Percentiles rank a stretch among this genome's conserved stretches.
Evolutionary conservation across 2,888 invertebrate species (phyloP).

Genomic region (Anticlea derivata): DNA sequence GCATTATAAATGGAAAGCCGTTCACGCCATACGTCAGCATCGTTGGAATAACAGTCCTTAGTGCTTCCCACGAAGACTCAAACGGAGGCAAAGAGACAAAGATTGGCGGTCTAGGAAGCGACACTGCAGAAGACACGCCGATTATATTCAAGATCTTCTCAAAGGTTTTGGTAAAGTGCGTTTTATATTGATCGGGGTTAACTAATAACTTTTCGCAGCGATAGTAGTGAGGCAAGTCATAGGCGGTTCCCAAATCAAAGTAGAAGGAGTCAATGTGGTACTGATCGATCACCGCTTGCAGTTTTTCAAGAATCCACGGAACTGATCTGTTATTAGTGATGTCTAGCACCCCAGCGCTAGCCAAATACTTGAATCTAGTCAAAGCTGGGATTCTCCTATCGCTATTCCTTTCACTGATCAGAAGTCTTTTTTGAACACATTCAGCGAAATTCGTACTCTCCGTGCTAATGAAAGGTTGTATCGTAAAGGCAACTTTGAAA

Average conservation of each 20-base stretch:
- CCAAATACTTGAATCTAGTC: conserved; percentile 91
- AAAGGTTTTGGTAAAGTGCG: conserved; percentile 86
- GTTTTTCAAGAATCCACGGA: conserved; percentile 90
- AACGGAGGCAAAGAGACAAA: conserved; percentile 94
- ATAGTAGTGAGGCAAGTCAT: conserved; percentile 94
- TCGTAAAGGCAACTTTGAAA: conserved; percentile 93
- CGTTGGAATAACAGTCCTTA: conserved; percentile 92
- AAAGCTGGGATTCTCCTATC: conserved; percentile 92
- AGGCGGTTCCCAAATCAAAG: conserved; percentile 91
- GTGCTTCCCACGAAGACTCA: conserved; percentile 94
- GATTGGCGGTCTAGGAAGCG: conserved; percentile 91
- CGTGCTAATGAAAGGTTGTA: conserved; percentile 95
- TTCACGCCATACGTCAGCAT: conserved; percentile 94
- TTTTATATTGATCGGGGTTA: conserved; percentile 93
- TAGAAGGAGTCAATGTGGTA: conserved; percentile 94
- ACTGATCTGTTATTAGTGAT: conserved; percentile 92
- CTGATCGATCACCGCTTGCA: conserved; percentile 87
- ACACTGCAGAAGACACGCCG: conserved; percentile 92
- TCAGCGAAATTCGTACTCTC: conserved; percentile 93
- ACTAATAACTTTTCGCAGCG: conserved; percentile 88
- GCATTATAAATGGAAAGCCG: conserved; percentile 96
- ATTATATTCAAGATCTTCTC: conserved; percentile 87
- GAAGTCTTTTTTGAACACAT: conserved; percentile 88
- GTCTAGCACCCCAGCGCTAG: conserved; percentile 93
- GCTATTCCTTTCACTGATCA: conserved; percentile 91